Percentiles rank a stretch among this genome's conserved stretches.
phyloP scores from a whole-genome alignment of 2,888 invertebrate species.

The Odontomyia ornata region DNA sequence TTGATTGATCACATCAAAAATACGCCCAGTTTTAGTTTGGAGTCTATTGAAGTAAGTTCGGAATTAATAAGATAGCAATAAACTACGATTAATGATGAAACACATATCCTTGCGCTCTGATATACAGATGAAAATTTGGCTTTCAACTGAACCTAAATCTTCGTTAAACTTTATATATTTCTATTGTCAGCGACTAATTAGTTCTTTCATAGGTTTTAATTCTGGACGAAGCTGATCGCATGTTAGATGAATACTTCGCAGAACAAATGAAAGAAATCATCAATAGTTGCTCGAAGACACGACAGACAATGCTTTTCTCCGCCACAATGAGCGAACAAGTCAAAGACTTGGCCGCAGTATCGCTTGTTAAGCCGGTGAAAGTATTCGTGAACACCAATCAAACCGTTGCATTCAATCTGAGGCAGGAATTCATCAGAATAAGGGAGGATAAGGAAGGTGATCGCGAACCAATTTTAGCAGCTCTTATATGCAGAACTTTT shows the following conservation, averaged over 20 bases:
- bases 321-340: constrained; percentile 99
- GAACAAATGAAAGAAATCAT: constrained; percentile 99
- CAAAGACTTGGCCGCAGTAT: constrained; percentile 93
- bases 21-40: constrained; percentile 89
- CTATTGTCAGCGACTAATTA: background rate
- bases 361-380: constrained; percentile 90
- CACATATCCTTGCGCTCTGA: constrained; percentile 64
- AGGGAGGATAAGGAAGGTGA: constrained; percentile 89
- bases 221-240: constrained; percentile 78
- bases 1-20: constrained; percentile 97
- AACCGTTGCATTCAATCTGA: constrained; percentile 92
- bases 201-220: constrained; percentile 64
- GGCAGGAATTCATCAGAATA: constrained; percentile 96
- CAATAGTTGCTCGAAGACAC: constrained; percentile 85
- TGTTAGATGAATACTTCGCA: constrained; percentile 98
- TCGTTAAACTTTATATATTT: background rate
- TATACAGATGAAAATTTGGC: constrained; percentile 30
- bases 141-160: background rate
- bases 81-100: constrained; percentile 57
- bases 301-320: constrained; percentile 97
- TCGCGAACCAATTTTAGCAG: constrained; percentile 87
- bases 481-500: constrained; percentile 87
- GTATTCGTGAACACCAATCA: constrained; percentile 96
- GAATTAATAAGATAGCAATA: constrained; percentile 47
- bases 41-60: constrained; percentile 82